These are phyloP conservation scores for Serranus cabrilla DNA, from an alignment of 2,797 vertebrate species.

Conservation along the genomic window DNA sequence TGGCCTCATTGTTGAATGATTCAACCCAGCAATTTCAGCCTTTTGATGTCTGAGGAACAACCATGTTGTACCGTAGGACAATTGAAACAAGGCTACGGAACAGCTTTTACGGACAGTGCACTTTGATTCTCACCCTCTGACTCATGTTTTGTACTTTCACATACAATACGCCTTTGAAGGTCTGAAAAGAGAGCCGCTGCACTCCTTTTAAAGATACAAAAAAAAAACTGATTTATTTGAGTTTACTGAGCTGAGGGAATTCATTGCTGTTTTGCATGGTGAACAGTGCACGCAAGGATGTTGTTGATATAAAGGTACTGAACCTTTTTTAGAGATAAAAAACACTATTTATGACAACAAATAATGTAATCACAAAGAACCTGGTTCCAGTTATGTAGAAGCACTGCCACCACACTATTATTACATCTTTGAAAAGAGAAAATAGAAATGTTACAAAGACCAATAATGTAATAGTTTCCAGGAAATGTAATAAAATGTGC, in stretches of 20 bases:
- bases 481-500: too few species aligned
- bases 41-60: constrained; percentile 62
- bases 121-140: constrained; percentile 52
- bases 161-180: constrained; percentile 48
- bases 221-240: constrained; percentile 20
- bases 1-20: constrained; percentile 28
- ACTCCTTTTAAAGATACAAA: constrained; percentile 22
- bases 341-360: constrained; percentile 4
- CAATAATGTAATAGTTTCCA: too few species aligned
- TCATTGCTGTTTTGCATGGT: constrained; percentile 7
- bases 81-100: constrained; percentile 47
- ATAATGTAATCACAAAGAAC: background rate
- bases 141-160: constrained; percentile 21
- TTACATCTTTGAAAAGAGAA: too few species aligned
- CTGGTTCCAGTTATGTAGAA: too few species aligned
- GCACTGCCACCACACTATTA: too few species aligned
- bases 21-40: constrained; percentile 35
- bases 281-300: background rate
- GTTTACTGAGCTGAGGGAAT: constrained; percentile 5
- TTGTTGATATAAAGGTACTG: background rate
- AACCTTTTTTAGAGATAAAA: background rate
- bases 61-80: constrained; percentile 33
- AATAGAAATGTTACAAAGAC: too few species aligned
- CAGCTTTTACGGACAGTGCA: constrained; percentile 38
- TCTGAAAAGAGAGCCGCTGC: constrained; percentile 31